Base-by-base conservation (phyloP, 2,113 vertebrate species). In the Semnornis frantzii region DNA sequence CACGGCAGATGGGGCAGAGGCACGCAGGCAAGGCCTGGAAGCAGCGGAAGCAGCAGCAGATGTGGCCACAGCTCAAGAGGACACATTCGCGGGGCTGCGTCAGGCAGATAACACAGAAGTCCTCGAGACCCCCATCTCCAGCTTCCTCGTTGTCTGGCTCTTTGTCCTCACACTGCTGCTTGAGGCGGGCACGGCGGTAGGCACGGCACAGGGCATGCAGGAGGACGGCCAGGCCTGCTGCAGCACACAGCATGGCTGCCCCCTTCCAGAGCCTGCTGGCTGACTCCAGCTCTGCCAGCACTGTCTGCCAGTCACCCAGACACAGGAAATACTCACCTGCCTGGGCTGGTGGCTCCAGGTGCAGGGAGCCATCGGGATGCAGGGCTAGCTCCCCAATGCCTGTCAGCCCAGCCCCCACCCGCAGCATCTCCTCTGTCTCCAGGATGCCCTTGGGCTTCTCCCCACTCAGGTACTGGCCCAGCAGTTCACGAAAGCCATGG, bases 401-500 rank as follows among this genome's bases (percentile, higher is more conserved):
- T 0, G 98, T 99, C 54, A 99, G 92, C 58, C 97, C 97, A 3
- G 97, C 95, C 7, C 98, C 98, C 15, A 99, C 98, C 23, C 98
- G 98, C 65, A 99, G 98, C 97, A 99, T 98, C 95, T 98, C 98
- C 92, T 99, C 98, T 0, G 98, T 98, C 97, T 99, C 98, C 85
- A 99, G 94, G 81, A 98, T 98, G 57, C 98, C 98, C 90, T 98
- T 99, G 59, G 98, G 97, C 82, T 99, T 99, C 95, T 98, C 98
- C 24, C 98, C 98, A 0, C 98, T 98, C 86, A 99, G 87, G 95
- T 98, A 98, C 92, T 98, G 98, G 81, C 98, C 97, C 31, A 98
- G 89, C 48, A 98, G 94, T 92, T 98, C 98, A 0, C 96, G 94
- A 64, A 99, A 98, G 84, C 98, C 70, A 0, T 97, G 98, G 30